A percentile compares a stretch with the other conserved stretches of the same genome.
Evolutionary conservation across 2,113 vertebrate genomes (phyloP).

Genomic region (Plecotus auritus): DNA sequence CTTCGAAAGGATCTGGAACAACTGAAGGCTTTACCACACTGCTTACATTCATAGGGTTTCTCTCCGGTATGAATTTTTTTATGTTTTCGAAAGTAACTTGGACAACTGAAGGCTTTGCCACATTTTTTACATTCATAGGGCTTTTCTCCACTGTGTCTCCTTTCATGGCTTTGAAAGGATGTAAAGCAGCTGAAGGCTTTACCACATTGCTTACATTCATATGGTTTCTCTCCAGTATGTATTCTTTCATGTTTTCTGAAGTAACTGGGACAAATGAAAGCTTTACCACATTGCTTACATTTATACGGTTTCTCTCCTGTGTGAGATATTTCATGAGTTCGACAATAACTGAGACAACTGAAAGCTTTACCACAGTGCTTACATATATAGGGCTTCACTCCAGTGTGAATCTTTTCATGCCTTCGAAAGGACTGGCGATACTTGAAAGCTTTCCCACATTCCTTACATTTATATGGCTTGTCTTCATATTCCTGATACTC

Average conservation of each 20-base stretch:
- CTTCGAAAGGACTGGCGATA: constrained; percentile 13
- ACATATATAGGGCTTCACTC: constrained; percentile 65
- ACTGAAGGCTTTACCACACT: constrained; percentile 33
- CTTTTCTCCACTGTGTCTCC: not conserved
- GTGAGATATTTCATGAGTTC: constrained; percentile 53
- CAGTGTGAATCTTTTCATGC: constrained; percentile 59
- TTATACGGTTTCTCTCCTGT: constrained; percentile 44
- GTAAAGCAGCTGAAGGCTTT: not conserved
- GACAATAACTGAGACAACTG: constrained; percentile 53
- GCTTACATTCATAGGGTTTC: not conserved
- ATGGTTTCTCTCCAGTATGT: not conserved
- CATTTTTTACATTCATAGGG: not conserved
- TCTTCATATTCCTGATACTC: constrained; percentile 38
- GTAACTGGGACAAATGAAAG: not conserved
- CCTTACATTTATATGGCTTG: constrained; percentile 49
- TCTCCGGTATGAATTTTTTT: not conserved
- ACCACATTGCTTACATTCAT: not conserved
- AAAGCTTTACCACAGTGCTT: constrained; percentile 63
- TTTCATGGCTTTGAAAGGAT: constrained; percentile 9
- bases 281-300: not conserved
- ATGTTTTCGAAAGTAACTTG: not conserved
- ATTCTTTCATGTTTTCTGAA: not conserved
- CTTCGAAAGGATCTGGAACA: constrained; percentile 1
- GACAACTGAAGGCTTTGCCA: not conserved
- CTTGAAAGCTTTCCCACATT: constrained; percentile 58